Conservation (phyloP, 2,113 vertebrate genomes). For the Sebastes schlegelii region DNA sequence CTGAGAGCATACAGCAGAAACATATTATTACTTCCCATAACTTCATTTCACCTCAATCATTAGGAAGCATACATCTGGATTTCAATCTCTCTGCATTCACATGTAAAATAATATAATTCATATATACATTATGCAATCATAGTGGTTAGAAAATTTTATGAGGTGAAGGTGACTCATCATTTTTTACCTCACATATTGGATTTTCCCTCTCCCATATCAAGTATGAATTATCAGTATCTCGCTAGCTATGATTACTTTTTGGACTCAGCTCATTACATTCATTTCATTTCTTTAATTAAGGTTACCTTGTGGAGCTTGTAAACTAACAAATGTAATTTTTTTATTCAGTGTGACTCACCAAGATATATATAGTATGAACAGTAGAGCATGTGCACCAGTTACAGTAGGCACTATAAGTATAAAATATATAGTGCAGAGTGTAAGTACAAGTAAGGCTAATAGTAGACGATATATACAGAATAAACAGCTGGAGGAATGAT, state of each 20-base stretch:
- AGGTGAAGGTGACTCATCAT: conserved; percentile 14
- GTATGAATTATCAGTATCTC: conserved; percentile 23
- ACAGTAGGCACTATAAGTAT: background rate
- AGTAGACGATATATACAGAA: too few relatives aligned
- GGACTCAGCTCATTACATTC: conserved; percentile 14
- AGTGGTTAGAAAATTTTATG: conserved; percentile 23
- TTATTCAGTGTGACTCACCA: conserved; percentile 1
- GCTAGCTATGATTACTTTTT: conserved; percentile 13
- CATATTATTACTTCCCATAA: conserved; percentile 24
- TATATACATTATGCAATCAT: conserved; percentile 26
- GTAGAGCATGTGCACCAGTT: background rate
- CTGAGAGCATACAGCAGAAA: conserved; percentile 17
- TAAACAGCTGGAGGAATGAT: too few relatives aligned
- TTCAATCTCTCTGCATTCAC: conserved; percentile 16
- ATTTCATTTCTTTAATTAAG: conserved; percentile 15
- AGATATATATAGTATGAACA: background rate
- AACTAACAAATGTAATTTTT: background rate
- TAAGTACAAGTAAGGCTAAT: too few relatives aligned
- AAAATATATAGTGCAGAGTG: background rate
- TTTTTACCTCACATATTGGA: conserved; percentile 37
- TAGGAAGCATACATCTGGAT: background rate
- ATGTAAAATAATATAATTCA: conserved; percentile 20
- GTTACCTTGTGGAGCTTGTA: background rate
- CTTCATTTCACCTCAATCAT: conserved; percentile 37
- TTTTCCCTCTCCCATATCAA: conserved; percentile 18